Base-by-base conservation (phyloP, 2,797 vertebrate genomes). In the Masticophis lateralis region DNA sequence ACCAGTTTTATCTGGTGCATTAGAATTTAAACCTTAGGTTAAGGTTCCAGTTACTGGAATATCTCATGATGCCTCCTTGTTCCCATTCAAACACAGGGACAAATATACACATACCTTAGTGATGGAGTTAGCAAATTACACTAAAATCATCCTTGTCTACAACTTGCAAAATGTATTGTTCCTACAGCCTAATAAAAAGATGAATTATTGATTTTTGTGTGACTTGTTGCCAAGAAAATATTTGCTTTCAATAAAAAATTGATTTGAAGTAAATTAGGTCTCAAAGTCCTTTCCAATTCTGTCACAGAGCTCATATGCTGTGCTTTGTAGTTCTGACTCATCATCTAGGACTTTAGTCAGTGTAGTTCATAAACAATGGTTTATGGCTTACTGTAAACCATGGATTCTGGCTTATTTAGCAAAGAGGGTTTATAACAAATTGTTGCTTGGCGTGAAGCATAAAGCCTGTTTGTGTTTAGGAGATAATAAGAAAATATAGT, bases 41-140 rank as follows among this genome's bases (percentile, higher is more conserved):
- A 92, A 95, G 27, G 60, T 43, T 90, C 94, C 1, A 6, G 79
- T 94, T 94, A 90, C 94, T 89, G 95, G 91, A 93, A 94, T 87
- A 89, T 86, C 59, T 20, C 2, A 59, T 92, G 86, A 11, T 57
- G 2, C 11, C 43, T 6, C 27, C 16, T 4, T 1, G 12, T 20
- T 9, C 47, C 13, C 28, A 66, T 18, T 28, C 20, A 61, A 61
- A 47, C 27, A 60, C 3, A 43, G 2, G 2, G 66, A 59, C 53
- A 57, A 53, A 90, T 25, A 79, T 60, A 37, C 56, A 74, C 25
- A 27, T 8, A 13, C 28, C 79, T 89, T 79, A 89, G 20, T 60
- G 43, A 55, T 94, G 90, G 9, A 8, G 61, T 92, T 93, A 93
- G 94, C 43, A 10, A 91, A 92, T 51, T 11, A 53, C 94, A 20